Evolutionary conservation across 2,888 invertebrate genomes (phyloP).

Genomic region (Ganaspis brasiliensis): DNA sequence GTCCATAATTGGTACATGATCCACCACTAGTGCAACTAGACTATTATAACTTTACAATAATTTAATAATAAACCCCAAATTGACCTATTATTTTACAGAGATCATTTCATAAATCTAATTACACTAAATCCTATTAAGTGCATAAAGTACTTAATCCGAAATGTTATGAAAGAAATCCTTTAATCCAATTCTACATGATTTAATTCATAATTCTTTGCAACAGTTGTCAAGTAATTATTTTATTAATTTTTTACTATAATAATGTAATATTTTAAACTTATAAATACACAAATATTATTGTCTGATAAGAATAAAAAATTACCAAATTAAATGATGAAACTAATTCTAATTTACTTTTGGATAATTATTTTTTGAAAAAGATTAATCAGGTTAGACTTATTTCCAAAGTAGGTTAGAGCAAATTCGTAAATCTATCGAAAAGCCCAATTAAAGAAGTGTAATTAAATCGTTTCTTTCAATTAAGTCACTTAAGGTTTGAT

Average conservation of each 20-base stretch:
- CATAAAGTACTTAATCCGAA: constrained; percentile 2
- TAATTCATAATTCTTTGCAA: too few relatives aligned
- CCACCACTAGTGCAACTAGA: too few relatives aligned
- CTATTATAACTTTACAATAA: too few relatives aligned
- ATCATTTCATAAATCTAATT: constrained; percentile 6
- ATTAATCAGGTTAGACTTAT: constrained; percentile 6
- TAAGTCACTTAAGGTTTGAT: background rate
- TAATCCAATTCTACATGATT: background rate
- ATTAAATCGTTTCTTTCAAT: background rate
- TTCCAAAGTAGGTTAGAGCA: background rate
- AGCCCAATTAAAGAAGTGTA: constrained; percentile 13
- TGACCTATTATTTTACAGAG: background rate
- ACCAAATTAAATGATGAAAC: too few relatives aligned
- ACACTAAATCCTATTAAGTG: background rate
- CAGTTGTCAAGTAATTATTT: too few relatives aligned
- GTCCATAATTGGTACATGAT: too few relatives aligned
- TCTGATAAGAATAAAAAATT: too few relatives aligned
- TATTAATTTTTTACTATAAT: background rate
- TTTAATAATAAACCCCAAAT: too few relatives aligned
- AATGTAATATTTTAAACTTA: too few relatives aligned
- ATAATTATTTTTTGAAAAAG: background rate
- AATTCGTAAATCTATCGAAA: constrained; percentile 10
- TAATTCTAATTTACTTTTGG: too few relatives aligned
- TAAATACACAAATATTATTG: too few relatives aligned
- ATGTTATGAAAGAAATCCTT: background rate